Percentiles rank a stretch among this genome's conserved stretches.
These are phyloP conservation scores for Echinometra lucunter DNA, from an alignment of 53 echinoderm and acorn worm genomes.

Conservation along the genomic window DNA sequence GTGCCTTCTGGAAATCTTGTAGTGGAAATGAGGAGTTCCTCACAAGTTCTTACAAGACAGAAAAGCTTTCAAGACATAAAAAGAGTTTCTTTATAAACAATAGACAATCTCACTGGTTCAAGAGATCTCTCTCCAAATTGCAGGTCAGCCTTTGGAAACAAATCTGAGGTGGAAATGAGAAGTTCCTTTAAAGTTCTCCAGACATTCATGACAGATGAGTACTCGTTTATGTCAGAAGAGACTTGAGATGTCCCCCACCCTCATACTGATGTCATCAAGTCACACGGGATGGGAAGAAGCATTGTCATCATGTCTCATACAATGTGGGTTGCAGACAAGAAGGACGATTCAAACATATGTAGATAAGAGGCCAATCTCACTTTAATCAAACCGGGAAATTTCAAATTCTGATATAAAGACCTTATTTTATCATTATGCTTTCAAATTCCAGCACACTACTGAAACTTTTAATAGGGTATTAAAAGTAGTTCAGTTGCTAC, in stretches of 20 bases:
- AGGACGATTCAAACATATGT: neutral
- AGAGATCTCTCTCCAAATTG: neutral
- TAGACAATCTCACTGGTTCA: neutral
- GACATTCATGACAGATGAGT: constrained; percentile 13
- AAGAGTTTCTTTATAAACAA: too few relatives aligned
- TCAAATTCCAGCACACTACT: too few relatives aligned
- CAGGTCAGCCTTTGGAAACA: neutral
- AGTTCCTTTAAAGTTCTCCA: neutral
- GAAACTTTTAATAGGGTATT: too few relatives aligned
- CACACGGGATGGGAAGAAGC: neutral
- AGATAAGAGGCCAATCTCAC: neutral
- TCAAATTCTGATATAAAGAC: neutral
- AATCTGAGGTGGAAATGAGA: neutral
- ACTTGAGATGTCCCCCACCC: neutral
- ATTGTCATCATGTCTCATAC: constrained; percentile 1
- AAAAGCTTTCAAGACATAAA: neutral
- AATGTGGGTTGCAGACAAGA: neutral
- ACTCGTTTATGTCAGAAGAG: neutral
- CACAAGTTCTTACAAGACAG: neutral
- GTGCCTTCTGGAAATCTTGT: neutral
- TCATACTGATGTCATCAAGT: neutral
- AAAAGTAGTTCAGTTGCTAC: too few relatives aligned
- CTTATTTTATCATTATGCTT: too few relatives aligned
- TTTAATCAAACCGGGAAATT: neutral
- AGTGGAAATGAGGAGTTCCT: neutral